Conservation (phyloP, 2,113 vertebrate species). For the Sardina pilchardus region DNA sequence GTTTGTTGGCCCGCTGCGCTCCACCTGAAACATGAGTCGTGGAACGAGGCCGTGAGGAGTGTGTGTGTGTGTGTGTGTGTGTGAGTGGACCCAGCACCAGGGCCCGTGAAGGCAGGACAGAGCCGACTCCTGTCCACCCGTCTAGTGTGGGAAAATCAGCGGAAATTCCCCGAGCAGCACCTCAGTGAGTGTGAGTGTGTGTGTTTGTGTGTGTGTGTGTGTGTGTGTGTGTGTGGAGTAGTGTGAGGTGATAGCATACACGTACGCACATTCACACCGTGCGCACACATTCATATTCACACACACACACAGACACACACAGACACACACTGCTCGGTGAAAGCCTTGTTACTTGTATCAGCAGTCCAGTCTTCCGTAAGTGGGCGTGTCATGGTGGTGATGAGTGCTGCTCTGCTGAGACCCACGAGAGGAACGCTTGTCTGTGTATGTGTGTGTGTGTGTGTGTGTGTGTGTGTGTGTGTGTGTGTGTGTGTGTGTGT, state of each 20-base stretch:
- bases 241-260: background rate
- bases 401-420: no score
- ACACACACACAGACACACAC: background rate
- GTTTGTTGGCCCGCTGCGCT: conserved; percentile 37
- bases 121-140: conserved; percentile 11
- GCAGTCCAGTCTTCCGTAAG: no score
- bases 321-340: background rate
- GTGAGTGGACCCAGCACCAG: conserved; percentile 19
- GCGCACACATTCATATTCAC: background rate
- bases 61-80: no score
- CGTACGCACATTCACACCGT: background rate
- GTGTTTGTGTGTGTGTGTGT: conserved; percentile 13
- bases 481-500: background rate
- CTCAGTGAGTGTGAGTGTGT: background rate
- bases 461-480: background rate
- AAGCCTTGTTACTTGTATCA: no score
- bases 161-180: conserved; percentile 4
- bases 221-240: background rate
- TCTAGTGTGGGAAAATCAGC: background rate
- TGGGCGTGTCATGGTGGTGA: no score
- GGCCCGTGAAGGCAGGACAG: conserved; percentile 9
- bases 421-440: no score
- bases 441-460: background rate
- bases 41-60: conserved; percentile 39
- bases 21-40: conserved; percentile 44